Evolutionary conservation across 2,888 invertebrate genomes (phyloP), one percentile per base, ranked within the genome.

Genomic region (Drosophila quasianomalipes): DNA sequence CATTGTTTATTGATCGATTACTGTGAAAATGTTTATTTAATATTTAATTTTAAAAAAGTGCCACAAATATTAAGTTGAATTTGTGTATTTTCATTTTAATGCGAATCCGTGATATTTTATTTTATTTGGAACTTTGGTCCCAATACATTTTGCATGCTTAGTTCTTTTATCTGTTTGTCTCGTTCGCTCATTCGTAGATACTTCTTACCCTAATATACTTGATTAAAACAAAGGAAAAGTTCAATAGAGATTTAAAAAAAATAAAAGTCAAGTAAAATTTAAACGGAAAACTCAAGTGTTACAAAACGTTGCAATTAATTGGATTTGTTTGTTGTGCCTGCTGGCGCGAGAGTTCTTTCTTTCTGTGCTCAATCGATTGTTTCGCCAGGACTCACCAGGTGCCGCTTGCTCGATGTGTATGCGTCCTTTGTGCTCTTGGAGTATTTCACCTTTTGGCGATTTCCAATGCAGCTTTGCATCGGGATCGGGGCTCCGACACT

Each of bases 351-450:
- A 64, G 68, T 64, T 65, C 65, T 35, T 73, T 37, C 49, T 47
- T 19, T 53, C 54, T 10, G 33, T 57, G 47, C 41, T 22, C 33
- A 65, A 62, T 55, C 31, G 53, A 10, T 59, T 52, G 39, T 51
- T 47, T 41, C 22, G 49, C 16, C 33, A 22, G 37, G 49, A 73
- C 89, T 87, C 83, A 92, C 93, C 93, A 88, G 91, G 80, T 66
- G 85, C 76, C 60, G 87, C 79, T 61, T 92, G 92, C 80, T 94
- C 94, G 71, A 93, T 91, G 85, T 94, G 94, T 55, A 94, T 93
- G 65, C 94, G 92, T 77, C 94, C 94, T 86, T 93, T 93, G 74
- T 91, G 91, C 53, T 93, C 93, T 74, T 90, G 91, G 64, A 93
- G 91, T 74, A 92, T 86, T 76, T 92, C 92, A 60, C 93, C 93